These are phyloP conservation scores for Tetheella fluctuosa DNA, from an alignment of 2,888 invertebrate genomes.

Conservation along the genomic window DNA sequence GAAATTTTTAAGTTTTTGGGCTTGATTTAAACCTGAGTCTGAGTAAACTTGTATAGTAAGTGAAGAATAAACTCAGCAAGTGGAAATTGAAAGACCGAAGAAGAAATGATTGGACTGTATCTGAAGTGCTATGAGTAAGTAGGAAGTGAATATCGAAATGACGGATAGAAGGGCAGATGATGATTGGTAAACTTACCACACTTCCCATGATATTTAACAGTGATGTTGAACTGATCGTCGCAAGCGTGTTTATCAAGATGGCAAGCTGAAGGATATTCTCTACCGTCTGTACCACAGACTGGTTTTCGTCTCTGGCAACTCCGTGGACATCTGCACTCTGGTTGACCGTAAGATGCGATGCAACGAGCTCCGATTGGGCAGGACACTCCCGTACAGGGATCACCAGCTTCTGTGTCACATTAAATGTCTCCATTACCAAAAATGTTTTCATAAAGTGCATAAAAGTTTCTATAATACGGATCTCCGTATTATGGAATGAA, in stretches of 20 bases:
- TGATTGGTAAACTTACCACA: conserved; percentile 88
- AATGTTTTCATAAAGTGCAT: background rate
- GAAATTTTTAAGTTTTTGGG: no score
- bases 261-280: conserved; percentile 93
- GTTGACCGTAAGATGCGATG: conserved; percentile 86
- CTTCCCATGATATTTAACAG: conserved; percentile 92
- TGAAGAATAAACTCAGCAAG: no score
- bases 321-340: conserved; percentile 85
- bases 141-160: no score
- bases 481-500: no score
- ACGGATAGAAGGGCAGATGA: background rate
- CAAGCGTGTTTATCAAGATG: conserved; percentile 93
- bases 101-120: no score
- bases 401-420: conserved; percentile 82
- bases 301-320: conserved; percentile 89
- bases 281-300: conserved; percentile 94
- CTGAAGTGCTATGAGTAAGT: no score
- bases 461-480: no score
- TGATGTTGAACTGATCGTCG: conserved; percentile 88
- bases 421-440: background rate
- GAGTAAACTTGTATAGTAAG: no score
- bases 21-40: no score
- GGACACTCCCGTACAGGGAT: conserved; percentile 88
- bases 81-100: no score
- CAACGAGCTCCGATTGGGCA: conserved; percentile 90